These are phyloP conservation scores for Phoenoteleia sp. DNA, from an alignment of 2,888 invertebrate genomes.

Conservation along the genomic window DNA sequence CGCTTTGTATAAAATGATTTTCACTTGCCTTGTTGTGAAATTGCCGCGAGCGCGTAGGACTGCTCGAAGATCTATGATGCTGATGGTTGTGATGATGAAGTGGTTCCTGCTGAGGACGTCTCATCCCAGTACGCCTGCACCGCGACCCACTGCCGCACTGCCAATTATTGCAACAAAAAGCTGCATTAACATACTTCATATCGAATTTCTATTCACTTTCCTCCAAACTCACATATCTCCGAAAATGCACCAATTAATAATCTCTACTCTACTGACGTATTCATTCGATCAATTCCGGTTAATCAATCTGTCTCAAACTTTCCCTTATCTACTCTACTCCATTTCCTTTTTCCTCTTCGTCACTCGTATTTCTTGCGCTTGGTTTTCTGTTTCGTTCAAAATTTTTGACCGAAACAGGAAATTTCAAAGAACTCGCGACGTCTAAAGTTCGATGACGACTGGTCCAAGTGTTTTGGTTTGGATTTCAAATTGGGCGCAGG, in stretches of 20 bases:
- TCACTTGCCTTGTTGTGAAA: slow-evolving; percentile 81
- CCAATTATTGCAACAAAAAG: slow-evolving; percentile 71
- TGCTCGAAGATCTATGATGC: slow-evolving; percentile 81
- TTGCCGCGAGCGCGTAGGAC: slow-evolving; percentile 82
- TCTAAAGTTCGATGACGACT: slow-evolving; percentile 65
- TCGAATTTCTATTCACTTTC: background rate
- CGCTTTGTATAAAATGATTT: background rate
- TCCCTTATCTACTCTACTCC: too few species aligned
- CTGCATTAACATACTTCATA: slow-evolving; percentile 64
- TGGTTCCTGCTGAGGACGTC: slow-evolving; percentile 86
- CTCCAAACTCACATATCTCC: slow-evolving; percentile 21
- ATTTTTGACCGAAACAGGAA: too few species aligned
- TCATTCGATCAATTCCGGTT: background rate
- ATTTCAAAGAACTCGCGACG: too few species aligned
- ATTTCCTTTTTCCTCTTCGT: background rate
- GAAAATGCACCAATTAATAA: too few species aligned
- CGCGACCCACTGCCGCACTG: slow-evolving; percentile 86
- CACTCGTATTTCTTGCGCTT: too few species aligned
- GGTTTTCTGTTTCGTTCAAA: too few species aligned
- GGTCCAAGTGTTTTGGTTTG: slow-evolving; percentile 44
- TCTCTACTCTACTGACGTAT: background rate
- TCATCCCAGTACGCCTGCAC: slow-evolving; percentile 86
- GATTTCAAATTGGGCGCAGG: slow-evolving; percentile 60
- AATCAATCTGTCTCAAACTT: background rate
- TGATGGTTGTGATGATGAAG: slow-evolving; percentile 79